A percentile compares a stretch with the other conserved stretches of the same genome.
Conservation (phyloP, 2,113 vertebrate genomes). For the Mesoclemmys tuberculata region DNA sequence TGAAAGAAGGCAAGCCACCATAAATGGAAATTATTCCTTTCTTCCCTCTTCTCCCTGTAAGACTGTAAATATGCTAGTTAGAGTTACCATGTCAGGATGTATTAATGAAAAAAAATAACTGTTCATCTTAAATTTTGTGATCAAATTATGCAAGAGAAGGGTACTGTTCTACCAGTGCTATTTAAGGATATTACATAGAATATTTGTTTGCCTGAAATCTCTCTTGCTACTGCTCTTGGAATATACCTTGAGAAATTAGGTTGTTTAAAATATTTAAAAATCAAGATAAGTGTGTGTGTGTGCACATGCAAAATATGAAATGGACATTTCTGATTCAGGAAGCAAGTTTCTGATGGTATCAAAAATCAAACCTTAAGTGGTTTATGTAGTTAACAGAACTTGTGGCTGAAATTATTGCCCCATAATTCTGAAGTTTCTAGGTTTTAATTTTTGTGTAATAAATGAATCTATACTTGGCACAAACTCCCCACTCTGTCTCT, state of each 20-base stretch:
- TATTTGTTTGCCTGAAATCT: neutral
- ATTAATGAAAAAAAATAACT: neutral
- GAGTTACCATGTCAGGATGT: neutral
- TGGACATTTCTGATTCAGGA: neutral
- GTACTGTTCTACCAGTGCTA: neutral
- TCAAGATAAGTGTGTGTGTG: neutral
- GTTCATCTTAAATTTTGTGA: neutral
- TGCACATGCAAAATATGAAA: neutral
- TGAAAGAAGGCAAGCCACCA: neutral
- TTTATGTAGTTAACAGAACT: neutral
- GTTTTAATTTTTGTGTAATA: neutral
- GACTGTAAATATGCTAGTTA: neutral
- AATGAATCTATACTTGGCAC: neutral
- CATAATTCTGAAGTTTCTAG: neutral
- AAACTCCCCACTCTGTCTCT: accelerated
- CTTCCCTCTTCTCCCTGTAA: neutral
- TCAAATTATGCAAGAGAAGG: neutral
- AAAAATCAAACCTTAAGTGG: neutral
- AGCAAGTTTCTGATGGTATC: neutral
- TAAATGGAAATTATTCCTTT: neutral
- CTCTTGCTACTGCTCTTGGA: neutral
- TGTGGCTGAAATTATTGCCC: neutral
- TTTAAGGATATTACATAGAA: neutral
- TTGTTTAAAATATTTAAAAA: neutral
- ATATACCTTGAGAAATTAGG: neutral